Evolutionary conservation across 2,113 vertebrate species (phyloP), one percentile per base, ranked within the genome.

Genomic region (Enhydra lutris): DNA sequence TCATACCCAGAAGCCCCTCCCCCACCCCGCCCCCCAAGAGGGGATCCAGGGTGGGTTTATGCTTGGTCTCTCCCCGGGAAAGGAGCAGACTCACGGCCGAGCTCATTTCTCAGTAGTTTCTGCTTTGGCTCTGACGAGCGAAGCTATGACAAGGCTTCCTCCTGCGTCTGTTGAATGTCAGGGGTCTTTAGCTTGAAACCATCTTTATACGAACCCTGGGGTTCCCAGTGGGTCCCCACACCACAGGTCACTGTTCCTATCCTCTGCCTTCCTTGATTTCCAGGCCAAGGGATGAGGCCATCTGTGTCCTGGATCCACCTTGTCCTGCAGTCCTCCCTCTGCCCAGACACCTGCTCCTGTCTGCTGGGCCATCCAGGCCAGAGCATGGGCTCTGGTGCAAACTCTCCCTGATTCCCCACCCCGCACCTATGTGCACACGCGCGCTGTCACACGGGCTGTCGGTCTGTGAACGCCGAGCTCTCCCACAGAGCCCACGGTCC

Each of bases 361-460:
- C 85, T 45, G 83, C 85, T 10, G 3, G 9, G 55, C 20, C 0
- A 7, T 15, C 34, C 63, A 15, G 31, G 31, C 17, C 7, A 11
- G n/a, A 20, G 39, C 34, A 0, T 6, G 1, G 8, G 12, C 21
- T 2, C 52, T 12, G 8, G 5, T 23, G 59, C 21, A 12, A 26
- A 79, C 1, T 24, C 39, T 26, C 26, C 52, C 24, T 23, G 26
- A 31, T 4, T 13, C 7, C 85, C 24, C 9, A 2, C 7, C 24
- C 42, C 21, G 2, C 69, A 24, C 36, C 36, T 73, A 5, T 6
- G 13, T 57, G 10, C 52, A 3, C 8, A 5, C 0, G 9, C 0
- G 1, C 31, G 10, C 2, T n/a, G 14, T 50, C 39, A 3, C 1
- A 10, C 0, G 0, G 39, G 31, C 1, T 61, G 8, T n/a, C 29